Base-by-base conservation (phyloP, 30 jellyfish, hydroid and myxozoan species). In the Calvadosia cruxmelitensis region DNA sequence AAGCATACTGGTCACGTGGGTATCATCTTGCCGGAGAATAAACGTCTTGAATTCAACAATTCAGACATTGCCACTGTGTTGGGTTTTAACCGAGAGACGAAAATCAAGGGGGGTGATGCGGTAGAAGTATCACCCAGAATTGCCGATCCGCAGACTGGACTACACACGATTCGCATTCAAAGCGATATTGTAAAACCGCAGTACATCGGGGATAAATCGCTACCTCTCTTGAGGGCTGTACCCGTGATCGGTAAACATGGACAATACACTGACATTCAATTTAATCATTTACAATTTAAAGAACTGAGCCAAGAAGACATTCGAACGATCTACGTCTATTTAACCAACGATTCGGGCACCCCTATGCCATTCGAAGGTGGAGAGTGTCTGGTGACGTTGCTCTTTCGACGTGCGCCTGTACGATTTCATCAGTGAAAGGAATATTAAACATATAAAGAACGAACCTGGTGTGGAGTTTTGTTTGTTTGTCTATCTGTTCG, bases 351-450 rank as follows among this genome's bases (percentile, higher is more conserved):
- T 23, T 26, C 70, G 15, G 82, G 63, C 28, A 57, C 63, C 27
- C 25, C 49, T 29, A 62, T 74, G 13, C 53, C 83, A 73, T 63
- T 73, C 33, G 83, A 31, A 12, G 27, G 77, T 27, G 83, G 81
- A 24, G 31, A 29, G 31, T 20, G 27, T 16, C 62, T 63, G 2
- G 71, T 63, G 3, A 62, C 83, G 27, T 76, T 62, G 20, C 72
- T 15, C 5, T 73, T 73, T 30, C 27, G 81, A 73, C 29, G 83
- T 10, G 16, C 23, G 3, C 71, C 50, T 2, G 34, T 29, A 5
- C 57, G 29, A 3, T 62, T 73, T 71, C 63, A 73, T 52, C 28
- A 16, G 3, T 49, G 57, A 42, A 42, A 42, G n/a, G n/a, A n/a
- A n/a, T n/a, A n/a, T n/a, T n/a, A n/a, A n/a, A n/a, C n/a, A n/a